phyloP scores from a whole-genome alignment of 2,113 vertebrate genomes.

The Macquaria ambigua region DNA sequence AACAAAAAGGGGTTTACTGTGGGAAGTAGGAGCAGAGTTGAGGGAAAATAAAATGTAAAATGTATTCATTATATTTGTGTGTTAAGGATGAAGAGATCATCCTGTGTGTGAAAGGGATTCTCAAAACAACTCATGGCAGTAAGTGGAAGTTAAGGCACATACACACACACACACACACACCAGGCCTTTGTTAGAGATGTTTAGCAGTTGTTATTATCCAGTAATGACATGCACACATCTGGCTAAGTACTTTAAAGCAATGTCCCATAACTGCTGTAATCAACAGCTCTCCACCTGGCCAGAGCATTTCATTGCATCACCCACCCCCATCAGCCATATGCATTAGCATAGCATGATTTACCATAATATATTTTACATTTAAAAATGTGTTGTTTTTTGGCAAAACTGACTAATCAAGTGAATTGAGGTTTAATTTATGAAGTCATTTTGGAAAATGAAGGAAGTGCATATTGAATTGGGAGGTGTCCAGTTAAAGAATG shows the following conservation, averaged over 20 bases:
- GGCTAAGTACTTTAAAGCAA: constrained; percentile 35
- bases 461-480: not conserved
- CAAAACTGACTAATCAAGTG: not conserved
- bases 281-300: constrained; percentile 36
- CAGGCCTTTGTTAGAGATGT: constrained; percentile 21
- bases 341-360: constrained; percentile 18
- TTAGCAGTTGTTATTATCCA: constrained; percentile 26
- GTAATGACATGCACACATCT: constrained; percentile 50
- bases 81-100: not conserved
- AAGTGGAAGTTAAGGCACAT: not conserved
- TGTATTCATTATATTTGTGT: not conserved
- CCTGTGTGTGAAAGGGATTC: not conserved
- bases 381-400: too few species aligned
- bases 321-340: not conserved
- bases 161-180: constrained; percentile 10
- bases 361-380: constrained; percentile 32
- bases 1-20: too few species aligned
- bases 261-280: constrained; percentile 40
- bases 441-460: not conserved
- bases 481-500: not conserved
- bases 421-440: not conserved
- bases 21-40: not conserved
- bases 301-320: not conserved
- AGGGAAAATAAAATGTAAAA: not conserved
- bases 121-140: not conserved